These are phyloP conservation scores for Erebia palarica DNA, from an alignment of 2,888 invertebrate genomes.

Conservation along the genomic window DNA sequence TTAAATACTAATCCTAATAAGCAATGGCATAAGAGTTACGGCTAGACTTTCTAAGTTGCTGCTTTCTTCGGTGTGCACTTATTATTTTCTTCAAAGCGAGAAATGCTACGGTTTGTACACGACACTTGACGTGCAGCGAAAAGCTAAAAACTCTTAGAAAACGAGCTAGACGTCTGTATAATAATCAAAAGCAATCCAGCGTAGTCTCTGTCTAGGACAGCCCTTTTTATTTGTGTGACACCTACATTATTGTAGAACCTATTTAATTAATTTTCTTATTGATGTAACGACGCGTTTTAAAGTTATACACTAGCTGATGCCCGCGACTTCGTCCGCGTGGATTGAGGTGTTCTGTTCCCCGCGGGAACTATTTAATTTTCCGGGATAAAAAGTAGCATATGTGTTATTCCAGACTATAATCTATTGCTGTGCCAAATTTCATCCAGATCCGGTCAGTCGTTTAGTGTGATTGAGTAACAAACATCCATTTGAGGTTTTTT, in stretches of 20 bases:
- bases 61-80: slow-evolving; percentile 22
- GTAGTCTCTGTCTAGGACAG: not conserved
- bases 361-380: too few species aligned
- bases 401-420: too few species aligned
- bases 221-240: not conserved
- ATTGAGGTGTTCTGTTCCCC: too few species aligned
- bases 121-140: slow-evolving; percentile 35
- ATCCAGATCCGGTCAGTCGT: too few species aligned
- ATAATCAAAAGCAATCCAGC: slow-evolving; percentile 32
- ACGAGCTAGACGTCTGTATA: slow-evolving; percentile 28
- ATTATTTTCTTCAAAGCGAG: slow-evolving; percentile 36
- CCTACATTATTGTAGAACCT: not conserved
- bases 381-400: too few species aligned
- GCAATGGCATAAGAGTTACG: slow-evolving; percentile 3
- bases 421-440: too few species aligned
- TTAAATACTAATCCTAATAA: slow-evolving; percentile 10
- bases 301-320: too few species aligned
- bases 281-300: not conserved
- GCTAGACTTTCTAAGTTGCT: slow-evolving; percentile 6
- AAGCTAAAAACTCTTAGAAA: slow-evolving; percentile 36
- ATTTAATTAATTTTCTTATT: not conserved
- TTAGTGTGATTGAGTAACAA: too few species aligned
- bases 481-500: too few species aligned
- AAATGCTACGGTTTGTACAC: slow-evolving; percentile 23
- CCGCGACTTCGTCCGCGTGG: too few species aligned